Percentiles rank a stretch among this genome's conserved stretches.
These are phyloP conservation scores for Macquaria ambigua DNA, from an alignment of 2,113 vertebrate species.

Conservation along the genomic window DNA sequence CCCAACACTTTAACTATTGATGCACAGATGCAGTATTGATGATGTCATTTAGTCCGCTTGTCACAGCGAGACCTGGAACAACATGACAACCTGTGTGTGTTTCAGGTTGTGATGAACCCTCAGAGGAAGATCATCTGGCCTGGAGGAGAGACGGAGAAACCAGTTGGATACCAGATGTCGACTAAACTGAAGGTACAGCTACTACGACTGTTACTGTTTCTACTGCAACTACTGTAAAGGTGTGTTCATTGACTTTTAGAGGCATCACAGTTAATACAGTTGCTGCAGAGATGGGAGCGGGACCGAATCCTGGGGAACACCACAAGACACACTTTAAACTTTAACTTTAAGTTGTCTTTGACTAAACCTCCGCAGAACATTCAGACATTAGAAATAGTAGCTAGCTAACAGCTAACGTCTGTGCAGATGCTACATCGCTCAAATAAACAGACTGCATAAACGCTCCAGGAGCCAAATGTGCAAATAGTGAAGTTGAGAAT, in stretches of 20 bases:
- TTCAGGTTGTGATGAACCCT: slow-evolving; percentile 95
- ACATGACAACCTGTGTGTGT: slow-evolving; percentile 34
- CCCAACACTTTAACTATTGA: slow-evolving; percentile 46
- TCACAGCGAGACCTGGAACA: slow-evolving; percentile 30
- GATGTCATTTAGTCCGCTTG: slow-evolving; percentile 45
- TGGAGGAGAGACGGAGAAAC: slow-evolving; percentile 96
- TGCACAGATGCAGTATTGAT: slow-evolving; percentile 52
- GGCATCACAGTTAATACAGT: too few relatives aligned
- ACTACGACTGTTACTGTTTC: neutral
- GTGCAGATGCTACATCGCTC: too few relatives aligned
- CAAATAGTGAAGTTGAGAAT: too few relatives aligned
- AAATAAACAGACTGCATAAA: too few relatives aligned
- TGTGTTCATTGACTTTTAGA: neutral
- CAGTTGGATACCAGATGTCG: slow-evolving; percentile 99
- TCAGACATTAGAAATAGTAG: too few relatives aligned
- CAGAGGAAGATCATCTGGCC: slow-evolving; percentile 99
- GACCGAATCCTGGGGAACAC: too few relatives aligned
- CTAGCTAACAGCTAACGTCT: too few relatives aligned
- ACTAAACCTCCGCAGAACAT: too few relatives aligned
- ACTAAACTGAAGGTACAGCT: slow-evolving; percentile 91
- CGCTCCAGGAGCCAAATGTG: too few relatives aligned
- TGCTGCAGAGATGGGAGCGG: too few relatives aligned
- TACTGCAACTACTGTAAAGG: neutral
- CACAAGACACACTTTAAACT: too few relatives aligned
- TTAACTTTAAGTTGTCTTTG: too few relatives aligned